Evolutionary conservation across 2,888 invertebrate species (phyloP).

Genomic region (Drosophila atripex): DNA sequence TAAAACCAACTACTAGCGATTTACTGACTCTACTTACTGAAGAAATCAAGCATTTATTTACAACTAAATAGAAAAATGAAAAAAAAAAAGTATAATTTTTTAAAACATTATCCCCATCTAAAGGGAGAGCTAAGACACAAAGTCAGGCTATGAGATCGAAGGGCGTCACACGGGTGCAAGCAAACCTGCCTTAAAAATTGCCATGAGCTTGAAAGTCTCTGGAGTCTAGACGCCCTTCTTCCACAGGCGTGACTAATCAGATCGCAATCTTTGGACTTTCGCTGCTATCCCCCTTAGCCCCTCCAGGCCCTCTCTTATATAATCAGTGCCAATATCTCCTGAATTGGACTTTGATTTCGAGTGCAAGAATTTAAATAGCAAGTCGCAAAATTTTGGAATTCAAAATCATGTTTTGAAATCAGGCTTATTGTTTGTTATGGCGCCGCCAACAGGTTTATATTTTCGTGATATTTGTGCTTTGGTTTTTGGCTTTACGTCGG

Average conservation of each 20-base stretch:
- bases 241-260: constrained; percentile 1
- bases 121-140: background rate
- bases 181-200: constrained; percentile 68
- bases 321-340: constrained; percentile 7
- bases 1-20: too few species aligned
- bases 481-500: constrained; percentile 19
- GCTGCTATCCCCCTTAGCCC: constrained; percentile 1
- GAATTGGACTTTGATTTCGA: constrained; percentile 17
- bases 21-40: too few species aligned
- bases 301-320: constrained; percentile 8
- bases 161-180: background rate
- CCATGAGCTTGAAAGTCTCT: constrained; percentile 49
- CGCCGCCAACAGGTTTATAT: constrained; percentile 40
- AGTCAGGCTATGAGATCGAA: background rate
- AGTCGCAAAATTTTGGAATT: constrained; percentile 36
- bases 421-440: constrained; percentile 43
- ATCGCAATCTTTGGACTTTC: constrained; percentile 10
- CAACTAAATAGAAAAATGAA: too few species aligned
- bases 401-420: constrained; percentile 28
- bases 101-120: too few species aligned
- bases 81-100: too few species aligned
- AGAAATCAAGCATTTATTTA: too few species aligned
- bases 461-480: constrained; percentile 18
- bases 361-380: constrained; percentile 48
- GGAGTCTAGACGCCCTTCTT: background rate